A percentile compares a stretch with the other conserved stretches of the same genome.
Conservation (phyloP, 2,797 vertebrate genomes). For the Acomys russatus region DNA sequence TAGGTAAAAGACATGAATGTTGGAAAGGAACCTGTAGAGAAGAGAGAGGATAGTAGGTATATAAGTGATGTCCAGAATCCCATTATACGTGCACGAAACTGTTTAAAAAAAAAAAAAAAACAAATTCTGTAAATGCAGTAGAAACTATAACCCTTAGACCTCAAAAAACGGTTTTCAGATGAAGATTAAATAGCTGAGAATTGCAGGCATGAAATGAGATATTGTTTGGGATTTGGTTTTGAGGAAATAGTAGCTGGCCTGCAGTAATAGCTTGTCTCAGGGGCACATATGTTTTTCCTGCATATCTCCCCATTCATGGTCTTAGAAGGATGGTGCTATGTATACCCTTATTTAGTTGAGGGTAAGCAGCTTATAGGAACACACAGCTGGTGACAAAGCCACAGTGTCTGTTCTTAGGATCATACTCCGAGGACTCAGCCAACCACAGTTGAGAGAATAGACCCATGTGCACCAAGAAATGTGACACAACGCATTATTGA, state of each 20-base stretch:
- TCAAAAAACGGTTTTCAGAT: neutral
- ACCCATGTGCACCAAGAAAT: neutral
- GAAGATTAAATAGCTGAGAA: neutral
- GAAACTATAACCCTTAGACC: neutral
- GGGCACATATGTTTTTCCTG: neutral
- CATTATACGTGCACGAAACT: neutral
- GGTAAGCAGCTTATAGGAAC: neutral
- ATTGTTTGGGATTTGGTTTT: neutral
- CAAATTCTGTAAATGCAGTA: neutral
- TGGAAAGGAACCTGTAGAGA: neutral
- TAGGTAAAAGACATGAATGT: neutral
- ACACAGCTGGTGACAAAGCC: neutral
- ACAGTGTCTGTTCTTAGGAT: neutral
- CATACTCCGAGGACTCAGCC: neutral
- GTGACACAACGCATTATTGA: neutral
- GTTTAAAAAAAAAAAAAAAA: neutral
- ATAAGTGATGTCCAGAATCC: neutral
- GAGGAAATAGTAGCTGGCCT: neutral
- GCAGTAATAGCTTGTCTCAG: neutral
- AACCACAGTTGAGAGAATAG: neutral
- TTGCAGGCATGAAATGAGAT: neutral
- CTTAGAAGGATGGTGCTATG: neutral
- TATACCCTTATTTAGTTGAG: neutral
- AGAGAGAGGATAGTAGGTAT: neutral
- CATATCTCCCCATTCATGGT: neutral